Base-by-base conservation (phyloP, 2,113 vertebrate genomes). In the Myrmophylax atrothorax region DNA sequence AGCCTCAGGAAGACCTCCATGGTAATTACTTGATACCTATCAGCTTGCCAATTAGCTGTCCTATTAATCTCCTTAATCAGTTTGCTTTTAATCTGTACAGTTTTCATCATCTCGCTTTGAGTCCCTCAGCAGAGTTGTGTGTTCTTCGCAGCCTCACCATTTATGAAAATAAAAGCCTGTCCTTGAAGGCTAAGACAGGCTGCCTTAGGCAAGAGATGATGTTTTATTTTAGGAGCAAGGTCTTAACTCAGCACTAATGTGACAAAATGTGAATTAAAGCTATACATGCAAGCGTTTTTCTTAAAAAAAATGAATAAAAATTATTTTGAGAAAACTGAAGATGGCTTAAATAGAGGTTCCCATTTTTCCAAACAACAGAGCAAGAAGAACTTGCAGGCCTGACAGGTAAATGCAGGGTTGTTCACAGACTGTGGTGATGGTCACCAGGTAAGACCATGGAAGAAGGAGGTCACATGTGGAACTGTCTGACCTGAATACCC, bases 1-100 rank as follows among this genome's bases (percentile, higher is more conserved):
- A 98, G 99, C 81, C 98, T 99, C 38, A 98, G 99, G 28, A 99
- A 99, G 96, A 97, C 98, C 62, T 99, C 99, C 1, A 93, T 99
- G 98, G 98, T 99, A 98, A 98, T 23, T 12, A 12, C 58, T 47
- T 50, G 10, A 9, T 29, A 53, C 55, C 79, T 62, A 6, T 22
- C 66, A 20, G 22, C 33, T 31, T 66, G 12, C 9, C 35, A 29
- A 2, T 19, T 16, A 53, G 3, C 49, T 38, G 20, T 67, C 42
- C n/a, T 44, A 2, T 50, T 79, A 25, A 59, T 53, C 31, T 73
- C 24, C 63, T 50, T 28, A 13, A 33, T 59, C 26, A 4, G 18
- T 7, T 84, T 83, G 2, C 55, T 87, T 94, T 64, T 55, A 12
- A 25, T 53, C 58, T 40, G 16, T 16, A 3, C n/a, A 4, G 0